These are phyloP conservation scores for Heterochromis multidens DNA, from an alignment of 2,113 vertebrate species.

Conservation along the genomic window DNA sequence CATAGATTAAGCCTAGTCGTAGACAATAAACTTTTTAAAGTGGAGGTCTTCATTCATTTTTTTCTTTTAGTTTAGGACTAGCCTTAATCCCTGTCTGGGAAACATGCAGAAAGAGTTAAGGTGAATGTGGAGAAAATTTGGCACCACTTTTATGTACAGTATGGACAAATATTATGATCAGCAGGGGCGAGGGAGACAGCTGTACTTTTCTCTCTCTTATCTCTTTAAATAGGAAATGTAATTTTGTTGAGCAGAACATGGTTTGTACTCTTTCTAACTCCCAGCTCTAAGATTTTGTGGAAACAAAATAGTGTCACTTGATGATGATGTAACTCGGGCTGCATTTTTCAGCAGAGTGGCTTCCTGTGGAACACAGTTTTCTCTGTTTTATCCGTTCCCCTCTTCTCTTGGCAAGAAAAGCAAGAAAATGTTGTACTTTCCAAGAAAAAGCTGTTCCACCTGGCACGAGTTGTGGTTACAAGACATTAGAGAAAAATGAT, in stretches of 20 bases:
- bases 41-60: background rate
- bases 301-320: background rate
- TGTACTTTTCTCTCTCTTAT: background rate
- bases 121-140: background rate
- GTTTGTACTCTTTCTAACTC: background rate
- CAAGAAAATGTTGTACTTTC: constrained; percentile 12
- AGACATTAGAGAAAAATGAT: constrained; percentile 28
- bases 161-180: background rate
- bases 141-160: background rate
- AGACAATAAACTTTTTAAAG: background rate
- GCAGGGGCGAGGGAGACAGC: background rate
- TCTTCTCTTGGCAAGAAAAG: background rate
- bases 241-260: background rate
- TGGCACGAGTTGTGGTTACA: constrained; percentile 16
- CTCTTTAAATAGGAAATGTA: background rate
- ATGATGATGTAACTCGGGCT: constrained; percentile 40
- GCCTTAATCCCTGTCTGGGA: background rate
- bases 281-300: background rate
- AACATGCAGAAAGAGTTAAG: background rate
- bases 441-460: constrained; percentile 18
- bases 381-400: background rate
- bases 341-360: constrained; percentile 39
- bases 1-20: background rate
- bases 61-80: background rate
- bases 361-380: constrained; percentile 40